Evolutionary conservation across 2,113 vertebrate species (phyloP), one percentile per base, ranked within the genome.

Genomic region (Heterocephalus glaber): DNA sequence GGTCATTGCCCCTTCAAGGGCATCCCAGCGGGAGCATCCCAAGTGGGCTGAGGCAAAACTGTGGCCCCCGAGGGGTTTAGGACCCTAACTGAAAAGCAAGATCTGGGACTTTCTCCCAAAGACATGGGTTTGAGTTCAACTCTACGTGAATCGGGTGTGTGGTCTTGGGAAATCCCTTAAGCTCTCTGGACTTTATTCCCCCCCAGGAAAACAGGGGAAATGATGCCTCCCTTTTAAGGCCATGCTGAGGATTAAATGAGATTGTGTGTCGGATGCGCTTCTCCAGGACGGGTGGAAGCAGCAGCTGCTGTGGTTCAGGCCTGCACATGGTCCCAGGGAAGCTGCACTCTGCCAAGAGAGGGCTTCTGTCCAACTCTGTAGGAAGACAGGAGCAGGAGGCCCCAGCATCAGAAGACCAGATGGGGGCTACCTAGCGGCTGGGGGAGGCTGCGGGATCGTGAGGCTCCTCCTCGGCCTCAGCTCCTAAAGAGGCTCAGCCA

Each of bases 1-100:
- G 96, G 97, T 97, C 63, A 90, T 95, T 44, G 9, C 35, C 24
- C 80, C 33, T n/a, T 16, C 17, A 12, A 63, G 63, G 54, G 7
- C 44, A 2, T 9, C 16, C 2, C 26, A 17, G n/a, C n/a, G 49
- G 13, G 47, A 49, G 56, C 56, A 58, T 16, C 16, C 0, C 7
- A 41, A 41, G 8, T 13, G 47, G 65, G 65, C 16, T 16, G n/a
- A 0, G 11, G 44, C 30, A 30, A 0, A 30, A 1, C 2, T 28
- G n/a, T 38, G 83, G 26, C 38, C 52, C 11, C 9, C 14, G 22
- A 24, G 35, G 12, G 22, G 5, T 24, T 80, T 70, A 30, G 16
- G 30, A 26, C 2, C 24, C n/a, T 3, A 49, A 77, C 9, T 22
- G 49, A 52, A 68, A 86, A 90, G n/a, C 22, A 5, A 0, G n/a